Base-by-base conservation (phyloP, 2,797 vertebrate genomes). In the Garrulus glandarius region DNA sequence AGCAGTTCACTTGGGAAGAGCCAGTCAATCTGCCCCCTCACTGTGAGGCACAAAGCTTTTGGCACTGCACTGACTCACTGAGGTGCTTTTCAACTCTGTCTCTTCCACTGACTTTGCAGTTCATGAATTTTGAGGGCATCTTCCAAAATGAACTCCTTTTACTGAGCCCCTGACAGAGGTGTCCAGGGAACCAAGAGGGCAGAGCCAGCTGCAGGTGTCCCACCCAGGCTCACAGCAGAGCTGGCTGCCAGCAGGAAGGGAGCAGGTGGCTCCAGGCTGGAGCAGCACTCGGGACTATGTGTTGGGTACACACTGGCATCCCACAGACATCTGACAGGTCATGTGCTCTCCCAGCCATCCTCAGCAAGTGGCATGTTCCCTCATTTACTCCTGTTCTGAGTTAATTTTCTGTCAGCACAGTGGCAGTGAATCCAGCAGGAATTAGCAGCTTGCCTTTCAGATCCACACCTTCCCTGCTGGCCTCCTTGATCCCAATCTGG, bases 401-500 rank as follows among this genome's bases (percentile, higher is more conserved):
- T 24, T 50, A 13, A 46, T 57, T 71, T 68, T 27, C 43, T 91
- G 53, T 27, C 63, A 82, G 34, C 74, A 53, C n/a, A 8, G 57
- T 2, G 15, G 34, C 55, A 63, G 26, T 6, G n/a, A 72, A 86
- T 71, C 60, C 76, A 74, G 52, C 44, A 83, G n/a, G 50, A 76
- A 30, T 67, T 24, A 92, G 79, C 79, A 92, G 86, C 17, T 83
- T 92, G 26, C 49, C 63, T 85, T 60, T 24, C 67, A 82, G 70
- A 84, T 11, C 19, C 60, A 79, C 46, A 15, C 32, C 52, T 82
- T 64, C 27, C 65, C 61, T 32, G 20, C 9, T 75, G 61, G 26
- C n/a, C 15, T 84, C 44, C 44, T 55, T 13, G 6, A 71, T 46
- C 57, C 57, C 13, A 9, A 53, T 44, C 50, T 63, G 39, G 30